Evolutionary conservation across 1,140 invertebrate genomes (phyloP).

Genomic region (Pseudobourletiella spinata): DNA sequence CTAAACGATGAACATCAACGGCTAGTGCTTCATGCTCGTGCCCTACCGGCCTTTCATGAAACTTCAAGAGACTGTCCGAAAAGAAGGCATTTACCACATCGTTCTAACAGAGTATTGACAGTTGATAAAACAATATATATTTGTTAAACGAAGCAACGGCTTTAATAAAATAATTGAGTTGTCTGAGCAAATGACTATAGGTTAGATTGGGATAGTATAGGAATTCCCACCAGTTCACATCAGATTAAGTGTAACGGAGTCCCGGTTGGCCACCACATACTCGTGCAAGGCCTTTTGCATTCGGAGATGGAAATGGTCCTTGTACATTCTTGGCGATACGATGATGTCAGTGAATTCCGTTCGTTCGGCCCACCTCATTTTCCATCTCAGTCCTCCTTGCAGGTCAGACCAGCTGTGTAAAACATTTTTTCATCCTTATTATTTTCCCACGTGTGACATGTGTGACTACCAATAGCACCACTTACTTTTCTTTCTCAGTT

Average conservation of each 20-base stretch:
- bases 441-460: neutral
- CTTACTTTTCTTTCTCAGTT: constrained; percentile 23
- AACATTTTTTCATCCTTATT: neutral
- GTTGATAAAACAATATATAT: too few relatives aligned
- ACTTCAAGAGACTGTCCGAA: too few relatives aligned
- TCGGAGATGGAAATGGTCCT: constrained; percentile 41
- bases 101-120: too few relatives aligned
- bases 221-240: too few relatives aligned
- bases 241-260: neutral
- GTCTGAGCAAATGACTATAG: too few relatives aligned
- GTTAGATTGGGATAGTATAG: too few relatives aligned
- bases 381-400: neutral
- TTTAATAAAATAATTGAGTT: neutral
- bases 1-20: too few relatives aligned
- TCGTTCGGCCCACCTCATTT: constrained; percentile 39
- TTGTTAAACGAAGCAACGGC: too few relatives aligned
- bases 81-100: too few relatives aligned
- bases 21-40: too few relatives aligned
- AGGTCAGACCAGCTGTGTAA: neutral
- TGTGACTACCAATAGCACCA: too few relatives aligned
- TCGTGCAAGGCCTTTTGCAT: constrained; percentile 25
- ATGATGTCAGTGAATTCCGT: constrained; percentile 41
- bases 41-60: too few relatives aligned
- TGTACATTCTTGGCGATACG: constrained; percentile 42
- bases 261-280: constrained; percentile 16